These are phyloP conservation scores for Merodon equestris DNA, from an alignment of 2,888 invertebrate genomes.

Conservation along the genomic window DNA sequence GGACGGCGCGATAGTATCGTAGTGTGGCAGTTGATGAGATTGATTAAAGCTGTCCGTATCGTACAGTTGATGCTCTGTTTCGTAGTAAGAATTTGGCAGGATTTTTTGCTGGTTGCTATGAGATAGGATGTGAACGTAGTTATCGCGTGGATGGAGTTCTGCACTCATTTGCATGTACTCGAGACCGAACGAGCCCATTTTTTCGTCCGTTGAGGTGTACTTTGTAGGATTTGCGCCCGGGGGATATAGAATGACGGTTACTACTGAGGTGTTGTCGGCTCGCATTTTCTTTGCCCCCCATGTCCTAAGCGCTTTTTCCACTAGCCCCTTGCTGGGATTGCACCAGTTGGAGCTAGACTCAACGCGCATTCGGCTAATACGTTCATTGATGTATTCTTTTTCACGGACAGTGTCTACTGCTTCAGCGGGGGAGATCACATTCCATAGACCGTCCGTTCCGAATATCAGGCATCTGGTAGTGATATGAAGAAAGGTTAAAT, in stretches of 20 bases:
- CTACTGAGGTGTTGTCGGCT: slow-evolving; percentile 97
- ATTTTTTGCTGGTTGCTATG: slow-evolving; percentile 19
- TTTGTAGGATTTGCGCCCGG: slow-evolving; percentile 82
- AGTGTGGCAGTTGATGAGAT: slow-evolving; percentile 41
- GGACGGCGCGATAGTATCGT: slow-evolving; percentile 42
- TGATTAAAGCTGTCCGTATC: slow-evolving; percentile 27
- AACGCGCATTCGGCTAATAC: slow-evolving; percentile 78
- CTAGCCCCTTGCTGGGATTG: slow-evolving; percentile 95
- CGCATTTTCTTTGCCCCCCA: slow-evolving; percentile 93
- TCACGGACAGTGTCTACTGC: slow-evolving; percentile 91
- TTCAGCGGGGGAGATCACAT: slow-evolving; percentile 91
- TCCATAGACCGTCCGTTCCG: slow-evolving; percentile 98
- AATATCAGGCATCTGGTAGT: slow-evolving; percentile 89
- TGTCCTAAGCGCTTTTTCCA: slow-evolving; percentile 87
- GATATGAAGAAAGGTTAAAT: not conserved
- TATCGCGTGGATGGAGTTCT: slow-evolving; percentile 62
- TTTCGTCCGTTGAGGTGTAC: slow-evolving; percentile 34
- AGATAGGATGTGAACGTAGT: slow-evolving; percentile 13
- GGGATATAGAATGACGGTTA: slow-evolving; percentile 92
- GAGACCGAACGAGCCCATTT: slow-evolving; percentile 72
- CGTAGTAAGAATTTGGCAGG: not conserved
- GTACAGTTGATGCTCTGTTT: slow-evolving; percentile 2
- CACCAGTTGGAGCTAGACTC: slow-evolving; percentile 81
- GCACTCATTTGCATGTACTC: slow-evolving; percentile 70
- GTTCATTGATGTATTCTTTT: slow-evolving; percentile 89